Evolutionary conservation across 2,797 vertebrate genomes (phyloP).

Genomic region (Enteromius argenteus): DNA sequence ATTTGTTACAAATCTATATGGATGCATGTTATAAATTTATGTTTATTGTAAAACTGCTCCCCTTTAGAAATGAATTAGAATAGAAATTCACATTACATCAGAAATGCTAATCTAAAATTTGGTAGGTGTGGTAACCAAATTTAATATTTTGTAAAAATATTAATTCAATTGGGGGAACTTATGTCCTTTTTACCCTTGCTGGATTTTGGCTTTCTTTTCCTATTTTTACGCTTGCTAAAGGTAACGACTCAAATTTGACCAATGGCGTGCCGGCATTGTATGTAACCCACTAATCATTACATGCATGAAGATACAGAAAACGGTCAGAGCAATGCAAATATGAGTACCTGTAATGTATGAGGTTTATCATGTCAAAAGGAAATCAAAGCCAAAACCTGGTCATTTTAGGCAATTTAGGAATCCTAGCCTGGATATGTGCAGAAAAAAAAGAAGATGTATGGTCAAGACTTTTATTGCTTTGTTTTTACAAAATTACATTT

Average conservation of each 20-base stretch:
- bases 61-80: neutral
- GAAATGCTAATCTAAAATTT: neutral
- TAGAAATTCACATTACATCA: neutral
- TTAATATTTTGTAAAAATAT: too few relatives aligned
- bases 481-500: slow-evolving; percentile 4
- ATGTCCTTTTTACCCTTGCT: neutral
- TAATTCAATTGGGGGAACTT: neutral
- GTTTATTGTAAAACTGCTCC: neutral
- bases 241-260: neutral
- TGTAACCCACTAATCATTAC: neutral
- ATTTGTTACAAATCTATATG: neutral
- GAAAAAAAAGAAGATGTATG: neutral
- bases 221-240: neutral
- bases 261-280: neutral
- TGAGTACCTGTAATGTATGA: neutral
- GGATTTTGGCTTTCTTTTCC: neutral
- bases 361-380: neutral
- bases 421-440: neutral
- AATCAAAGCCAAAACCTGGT: neutral
- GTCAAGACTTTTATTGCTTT: neutral
- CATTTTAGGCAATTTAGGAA: neutral
- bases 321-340: neutral
- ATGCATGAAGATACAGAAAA: neutral
- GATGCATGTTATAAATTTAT: neutral
- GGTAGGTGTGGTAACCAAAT: too few relatives aligned